Base-by-base conservation (phyloP, 2,797 vertebrate species). In the Acipenser transmontanus region DNA sequence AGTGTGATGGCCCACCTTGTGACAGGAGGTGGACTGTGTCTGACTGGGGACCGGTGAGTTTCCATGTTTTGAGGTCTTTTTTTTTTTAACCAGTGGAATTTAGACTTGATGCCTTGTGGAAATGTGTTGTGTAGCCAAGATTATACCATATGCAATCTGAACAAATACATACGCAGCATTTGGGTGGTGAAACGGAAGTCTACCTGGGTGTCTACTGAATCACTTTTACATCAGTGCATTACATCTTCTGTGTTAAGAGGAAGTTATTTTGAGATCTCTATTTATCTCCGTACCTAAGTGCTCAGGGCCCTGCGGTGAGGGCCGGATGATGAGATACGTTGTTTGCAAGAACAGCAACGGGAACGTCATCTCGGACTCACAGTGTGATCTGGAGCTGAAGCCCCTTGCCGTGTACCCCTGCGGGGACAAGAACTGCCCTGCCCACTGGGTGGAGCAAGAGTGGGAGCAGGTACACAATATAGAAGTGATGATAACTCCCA, bases 1-100 rank as follows among this genome's bases (percentile, higher is more conserved):
- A 71, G 1, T 96, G 94, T 71, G 73, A 85, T n/a, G 92, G 90
- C 0, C 88, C 86, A 0, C 91, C 90, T 7, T 95, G 94, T 2
- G 92, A 95, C 82, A 83, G 91, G 63, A 84, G 78, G 73, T 96
- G 94, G 94, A 90, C 86, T 0, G 71, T 90, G 7, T 92, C 93
- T 0, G 93, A 95, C 20, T 96, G 94, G 94, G 93, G 92, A 71
- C 91, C 94, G 20, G 94, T 96, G 85, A 90, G 94, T 88, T 63
- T 1, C 0, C 7, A 51, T 56, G 3, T 2, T 12, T 6, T 60
- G 12, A 7, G 34, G 34, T 34, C 17, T 17, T 17, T 17, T 17
- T 17, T 17, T 17, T 34, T 34, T 34, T 12, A 13, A 13, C 8
- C 57, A 59, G 57, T 17, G 8, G 8, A 59, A 8, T 59, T 6